Evolutionary conservation across 2,888 invertebrate species (phyloP), one percentile per base, ranked within the genome.

Genomic region (Pedicia rivosa): DNA sequence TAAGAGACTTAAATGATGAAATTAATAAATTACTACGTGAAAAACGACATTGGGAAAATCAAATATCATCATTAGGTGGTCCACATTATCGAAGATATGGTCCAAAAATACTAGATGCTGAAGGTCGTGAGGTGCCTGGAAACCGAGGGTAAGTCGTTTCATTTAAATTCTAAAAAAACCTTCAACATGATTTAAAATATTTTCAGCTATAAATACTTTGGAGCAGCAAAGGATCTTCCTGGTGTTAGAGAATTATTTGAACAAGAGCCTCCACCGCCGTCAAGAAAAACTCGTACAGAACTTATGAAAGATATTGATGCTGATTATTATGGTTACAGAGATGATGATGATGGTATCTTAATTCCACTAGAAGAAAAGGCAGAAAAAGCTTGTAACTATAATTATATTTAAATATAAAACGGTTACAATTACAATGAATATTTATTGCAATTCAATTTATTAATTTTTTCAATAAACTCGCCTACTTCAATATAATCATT

Each of bases 241-340:
- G 94, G 98, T 17, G 98, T 98, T 2, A 70, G 95, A 32, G 98
- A 99, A 59, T 59, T 98, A 22, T 99, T 98, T 65, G 92, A 95
- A 56, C 92, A 94, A 56, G 90, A 90, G 56, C 86, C 92, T 8
- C 88, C 90, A 10, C 77, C 83, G 36, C 81, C 87, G 5, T 82
- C 87, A 10, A 70, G 91, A 16, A 88, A 91, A 62, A 91, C 92
- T 0, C 73, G 97, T 36, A 91, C 87, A 0, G 97, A 99, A 57
- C 67, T 99, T 35, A 95, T 97, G 94, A 82, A 90, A 48, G 86
- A 95, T 54, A 88, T 99, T 26, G 97, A 98, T 64, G 95, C 97
- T 0, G 92, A 94, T 62, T 98, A 98, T 64, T 99, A 98, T 62
- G 98, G 98, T 0, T 97, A 94, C 60, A 66, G 94, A 50, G 98